phyloP scores from a whole-genome alignment of 2,888 invertebrate species.

The Xylota segnis region DNA sequence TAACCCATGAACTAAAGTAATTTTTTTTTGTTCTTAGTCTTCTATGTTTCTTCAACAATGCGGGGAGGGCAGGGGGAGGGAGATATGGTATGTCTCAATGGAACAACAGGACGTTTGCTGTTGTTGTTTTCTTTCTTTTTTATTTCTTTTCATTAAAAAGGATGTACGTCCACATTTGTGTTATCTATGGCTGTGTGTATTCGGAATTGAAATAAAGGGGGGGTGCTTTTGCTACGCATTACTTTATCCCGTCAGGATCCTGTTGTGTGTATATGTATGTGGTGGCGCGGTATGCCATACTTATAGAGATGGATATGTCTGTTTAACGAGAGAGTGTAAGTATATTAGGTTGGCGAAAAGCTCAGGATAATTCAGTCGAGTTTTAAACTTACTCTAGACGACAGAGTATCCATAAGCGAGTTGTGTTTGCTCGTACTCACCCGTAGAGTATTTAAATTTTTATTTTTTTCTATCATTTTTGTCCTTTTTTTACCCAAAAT shows the following conservation, averaged over 20 bases:
- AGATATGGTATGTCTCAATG: slow-evolving; percentile 27
- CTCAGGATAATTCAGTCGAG: slow-evolving; percentile 83
- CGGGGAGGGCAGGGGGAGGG: not conserved
- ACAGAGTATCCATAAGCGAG: slow-evolving; percentile 79
- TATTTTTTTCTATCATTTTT: slow-evolving; percentile 1
- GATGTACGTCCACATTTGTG: slow-evolving; percentile 26
- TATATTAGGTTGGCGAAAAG: slow-evolving; percentile 81
- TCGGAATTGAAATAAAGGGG: not conserved
- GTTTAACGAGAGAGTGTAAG: slow-evolving; percentile 65
- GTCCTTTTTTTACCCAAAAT: not conserved
- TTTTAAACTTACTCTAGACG: slow-evolving; percentile 84
- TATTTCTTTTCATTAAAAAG: slow-evolving; percentile 34
- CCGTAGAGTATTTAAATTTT: slow-evolving; percentile 81
- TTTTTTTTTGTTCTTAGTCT: slow-evolving; percentile 19
- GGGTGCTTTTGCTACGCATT: slow-evolving; percentile 64
- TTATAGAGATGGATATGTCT: slow-evolving; percentile 17
- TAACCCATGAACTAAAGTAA: slow-evolving; percentile 56
- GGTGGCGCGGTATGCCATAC: slow-evolving; percentile 14
- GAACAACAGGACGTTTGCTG: slow-evolving; percentile 26
- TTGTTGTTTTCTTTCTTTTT: slow-evolving; percentile 11
- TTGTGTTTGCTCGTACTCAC: slow-evolving; percentile 84
- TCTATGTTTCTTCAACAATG: not conserved
- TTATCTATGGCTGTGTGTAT: slow-evolving; percentile 32
- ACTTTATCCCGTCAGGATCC: slow-evolving; percentile 56
- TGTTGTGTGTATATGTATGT: slow-evolving; percentile 8